phyloP scores from a whole-genome alignment of 2,113 vertebrate species.

The Peromyscus californicus region DNA sequence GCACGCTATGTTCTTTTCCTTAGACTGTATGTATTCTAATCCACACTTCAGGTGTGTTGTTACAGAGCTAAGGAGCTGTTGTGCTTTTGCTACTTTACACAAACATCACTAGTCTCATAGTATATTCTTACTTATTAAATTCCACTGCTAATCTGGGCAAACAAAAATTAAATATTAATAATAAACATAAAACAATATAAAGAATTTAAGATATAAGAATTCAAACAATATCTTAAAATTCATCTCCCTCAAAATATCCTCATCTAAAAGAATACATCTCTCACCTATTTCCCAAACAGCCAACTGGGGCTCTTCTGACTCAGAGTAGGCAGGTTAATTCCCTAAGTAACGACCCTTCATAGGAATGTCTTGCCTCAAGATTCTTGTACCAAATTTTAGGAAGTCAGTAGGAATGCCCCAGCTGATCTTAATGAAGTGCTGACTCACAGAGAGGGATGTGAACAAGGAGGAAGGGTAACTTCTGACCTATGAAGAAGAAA shows the following conservation, averaged over 20 bases:
- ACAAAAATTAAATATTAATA: conserved; percentile 54
- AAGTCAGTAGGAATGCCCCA: conserved; percentile 15
- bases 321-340: conserved; percentile 35
- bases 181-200: conserved; percentile 36
- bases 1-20: conserved; percentile 27
- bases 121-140: conserved; percentile 59
- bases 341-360: conserved; percentile 28
- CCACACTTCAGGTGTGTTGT: conserved; percentile 32
- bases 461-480: conserved; percentile 28
- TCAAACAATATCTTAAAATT: conserved; percentile 1
- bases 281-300: conserved; percentile 49
- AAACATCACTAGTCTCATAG: conserved; percentile 23
- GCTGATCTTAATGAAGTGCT: conserved; percentile 46
- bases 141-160: conserved; percentile 5
- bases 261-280: conserved; percentile 55
- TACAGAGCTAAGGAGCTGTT: conserved; percentile 35
- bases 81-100: conserved; percentile 39
- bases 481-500: conserved; percentile 63
- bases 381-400: conserved; percentile 45
- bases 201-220: conserved; percentile 36
- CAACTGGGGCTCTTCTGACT: conserved; percentile 51
- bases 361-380: conserved; percentile 49
- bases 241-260: conserved; percentile 51
- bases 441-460: conserved; percentile 11
- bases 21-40: neutral